Percentiles rank a stretch among this genome's conserved stretches.
phyloP scores from a whole-genome alignment of 2,888 invertebrate genomes.

The Cistogaster globosa region DNA sequence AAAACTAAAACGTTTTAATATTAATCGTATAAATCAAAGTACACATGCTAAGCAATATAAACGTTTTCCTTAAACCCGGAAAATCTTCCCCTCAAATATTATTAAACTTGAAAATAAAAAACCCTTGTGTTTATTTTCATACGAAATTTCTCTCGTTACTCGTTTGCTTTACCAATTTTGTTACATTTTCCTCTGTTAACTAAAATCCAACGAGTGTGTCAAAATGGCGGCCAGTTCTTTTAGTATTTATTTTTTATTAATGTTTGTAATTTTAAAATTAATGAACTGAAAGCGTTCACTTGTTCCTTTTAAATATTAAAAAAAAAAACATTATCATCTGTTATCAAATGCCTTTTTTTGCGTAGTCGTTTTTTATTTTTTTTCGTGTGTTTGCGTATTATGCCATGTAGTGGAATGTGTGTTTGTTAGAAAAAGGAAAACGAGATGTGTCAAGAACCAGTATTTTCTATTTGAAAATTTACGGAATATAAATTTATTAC shows the following conservation, averaged over 20 bases:
- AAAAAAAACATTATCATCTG: too few relatives aligned
- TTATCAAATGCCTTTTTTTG: constrained; percentile 1
- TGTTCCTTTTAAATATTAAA: too few relatives aligned
- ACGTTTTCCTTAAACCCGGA: too few relatives aligned
- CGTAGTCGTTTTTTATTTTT: constrained; percentile 37
- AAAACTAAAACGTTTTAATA: too few relatives aligned
- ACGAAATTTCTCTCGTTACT: constrained; percentile 64
- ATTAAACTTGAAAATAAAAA: not conserved
- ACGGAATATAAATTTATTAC: too few relatives aligned
- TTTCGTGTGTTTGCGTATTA: not conserved
- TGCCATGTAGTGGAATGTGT: constrained; percentile 67
- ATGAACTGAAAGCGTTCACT: not conserved
- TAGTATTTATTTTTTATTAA: not conserved
- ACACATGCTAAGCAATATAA: too few relatives aligned
- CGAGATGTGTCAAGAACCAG: constrained; percentile 75
- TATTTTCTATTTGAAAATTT: constrained; percentile 62
- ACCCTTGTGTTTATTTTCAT: constrained; percentile 42
- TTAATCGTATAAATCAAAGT: too few relatives aligned
- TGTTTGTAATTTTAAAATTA: not conserved
- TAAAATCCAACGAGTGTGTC: constrained; percentile 58
- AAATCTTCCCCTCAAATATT: not conserved
- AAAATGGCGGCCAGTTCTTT: constrained; percentile 79
- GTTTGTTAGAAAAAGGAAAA: constrained; percentile 69
- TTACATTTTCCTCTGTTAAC: constrained; percentile 41
- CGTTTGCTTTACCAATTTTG: constrained; percentile 59